Percentiles rank a stretch among this genome's conserved stretches.
These are phyloP conservation scores for Fulica atra DNA, from an alignment of 2,113 vertebrate genomes.

Conservation along the genomic window DNA sequence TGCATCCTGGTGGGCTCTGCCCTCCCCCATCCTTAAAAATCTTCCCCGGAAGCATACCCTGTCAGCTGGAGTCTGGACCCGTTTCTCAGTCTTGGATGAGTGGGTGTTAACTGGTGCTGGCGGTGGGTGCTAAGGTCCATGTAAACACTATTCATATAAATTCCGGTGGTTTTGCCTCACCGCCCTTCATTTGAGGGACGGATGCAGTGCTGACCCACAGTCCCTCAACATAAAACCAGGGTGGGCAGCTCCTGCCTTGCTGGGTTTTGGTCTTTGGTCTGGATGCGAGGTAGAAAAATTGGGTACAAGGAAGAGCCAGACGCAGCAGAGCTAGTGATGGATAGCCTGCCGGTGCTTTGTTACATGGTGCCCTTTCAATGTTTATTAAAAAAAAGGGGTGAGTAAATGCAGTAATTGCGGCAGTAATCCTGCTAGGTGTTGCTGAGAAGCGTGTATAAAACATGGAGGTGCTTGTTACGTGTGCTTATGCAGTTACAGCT, in stretches of 20 bases:
- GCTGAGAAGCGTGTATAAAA: background rate
- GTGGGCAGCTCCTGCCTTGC: background rate
- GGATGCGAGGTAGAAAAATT: fast-evolving
- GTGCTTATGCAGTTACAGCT: background rate
- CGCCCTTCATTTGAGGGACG: background rate
- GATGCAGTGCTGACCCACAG: background rate
- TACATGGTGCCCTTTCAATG: background rate
- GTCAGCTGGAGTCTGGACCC: background rate
- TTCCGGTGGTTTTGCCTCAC: background rate
- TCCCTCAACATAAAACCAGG: background rate
- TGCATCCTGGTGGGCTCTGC: background rate
- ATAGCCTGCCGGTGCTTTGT: background rate
- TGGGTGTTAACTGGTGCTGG: background rate
- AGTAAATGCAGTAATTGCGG: background rate
- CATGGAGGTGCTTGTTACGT: background rate
- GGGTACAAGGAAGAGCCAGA: background rate
- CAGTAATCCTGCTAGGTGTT: background rate
- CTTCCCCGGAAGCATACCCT: background rate
- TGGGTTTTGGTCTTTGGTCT: background rate
- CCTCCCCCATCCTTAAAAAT: background rate
- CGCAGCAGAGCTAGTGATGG: fast-evolving
- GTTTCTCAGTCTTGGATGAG: background rate
- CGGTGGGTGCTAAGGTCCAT: background rate
- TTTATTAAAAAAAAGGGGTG: background rate
- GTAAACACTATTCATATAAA: background rate